A percentile compares a stretch with the other conserved stretches of the same genome.
These are phyloP conservation scores for Papilio polytes DNA, from an alignment of 1,140 invertebrate species.

Conservation along the genomic window DNA sequence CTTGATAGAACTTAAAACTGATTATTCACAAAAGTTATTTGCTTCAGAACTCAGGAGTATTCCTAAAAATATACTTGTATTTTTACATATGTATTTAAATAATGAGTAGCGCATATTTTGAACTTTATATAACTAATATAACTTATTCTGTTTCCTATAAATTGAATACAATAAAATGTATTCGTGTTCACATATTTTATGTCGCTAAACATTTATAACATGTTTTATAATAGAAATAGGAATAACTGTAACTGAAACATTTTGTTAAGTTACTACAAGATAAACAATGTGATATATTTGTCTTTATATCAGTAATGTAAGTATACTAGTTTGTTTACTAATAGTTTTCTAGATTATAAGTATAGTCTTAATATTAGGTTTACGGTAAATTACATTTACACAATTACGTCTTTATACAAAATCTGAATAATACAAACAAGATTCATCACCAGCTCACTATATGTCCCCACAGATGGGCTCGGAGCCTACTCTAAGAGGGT, in stretches of 20 bases:
- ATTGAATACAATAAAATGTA: too few species aligned
- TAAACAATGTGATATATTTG: conserved; percentile 14
- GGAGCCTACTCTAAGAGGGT: too few species aligned
- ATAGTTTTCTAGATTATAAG: conserved; percentile 14
- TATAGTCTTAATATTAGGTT: neutral
- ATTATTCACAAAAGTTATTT: neutral
- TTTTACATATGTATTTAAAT: too few species aligned
- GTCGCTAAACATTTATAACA: too few species aligned
- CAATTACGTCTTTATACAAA: neutral
- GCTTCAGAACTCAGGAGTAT: neutral
- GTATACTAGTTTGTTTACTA: neutral
- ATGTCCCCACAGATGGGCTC: too few species aligned
- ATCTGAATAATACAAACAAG: neutral
- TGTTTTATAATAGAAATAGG: neutral
- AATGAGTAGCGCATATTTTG: too few species aligned
- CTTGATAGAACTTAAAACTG: neutral
- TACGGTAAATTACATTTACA: neutral
- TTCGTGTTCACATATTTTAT: too few species aligned
- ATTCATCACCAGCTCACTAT: too few species aligned
- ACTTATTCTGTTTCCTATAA: too few species aligned
- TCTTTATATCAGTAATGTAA: neutral
- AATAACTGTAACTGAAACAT: neutral
- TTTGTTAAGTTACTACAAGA: neutral
- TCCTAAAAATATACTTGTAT: neutral
- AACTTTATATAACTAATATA: too few species aligned